Percentiles rank a stretch among this genome's conserved stretches.
These are phyloP conservation scores for Eurosta solidaginis DNA, from an alignment of 1,140 invertebrate species.

Conservation along the genomic window DNA sequence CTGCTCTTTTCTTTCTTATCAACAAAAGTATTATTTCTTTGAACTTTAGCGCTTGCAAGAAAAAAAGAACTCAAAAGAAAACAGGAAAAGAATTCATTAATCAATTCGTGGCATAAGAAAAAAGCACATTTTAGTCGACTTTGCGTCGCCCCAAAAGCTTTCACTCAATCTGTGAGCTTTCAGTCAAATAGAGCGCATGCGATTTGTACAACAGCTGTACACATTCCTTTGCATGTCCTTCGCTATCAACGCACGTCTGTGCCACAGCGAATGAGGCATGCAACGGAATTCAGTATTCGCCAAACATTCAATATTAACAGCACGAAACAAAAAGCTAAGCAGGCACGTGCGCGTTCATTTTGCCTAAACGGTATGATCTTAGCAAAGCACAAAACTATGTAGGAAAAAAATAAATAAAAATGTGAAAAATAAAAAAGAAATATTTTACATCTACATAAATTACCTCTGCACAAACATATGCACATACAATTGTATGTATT, in stretches of 20 bases:
- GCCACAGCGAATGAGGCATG: slow-evolving; percentile 13
- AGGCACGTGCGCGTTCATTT: not conserved
- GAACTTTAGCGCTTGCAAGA: not conserved
- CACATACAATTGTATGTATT: no score
- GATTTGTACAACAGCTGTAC: not conserved
- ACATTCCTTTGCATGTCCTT: slow-evolving; percentile 33
- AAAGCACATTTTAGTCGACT: not conserved
- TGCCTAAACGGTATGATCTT: not conserved
- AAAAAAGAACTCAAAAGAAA: not conserved
- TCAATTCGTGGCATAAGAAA: not conserved
- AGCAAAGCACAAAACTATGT: not conserved
- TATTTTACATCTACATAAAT: no score
- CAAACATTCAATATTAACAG: slow-evolving; percentile 20
- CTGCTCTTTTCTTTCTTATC: no score
- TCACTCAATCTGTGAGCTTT: not conserved
- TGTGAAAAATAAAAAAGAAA: not conserved
- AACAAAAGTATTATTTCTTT: no score
- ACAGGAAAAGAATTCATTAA: not conserved
- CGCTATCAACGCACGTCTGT: not conserved
- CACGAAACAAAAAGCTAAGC: not conserved
- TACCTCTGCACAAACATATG: no score
- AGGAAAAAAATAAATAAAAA: not conserved
- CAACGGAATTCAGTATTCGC: slow-evolving; percentile 19
- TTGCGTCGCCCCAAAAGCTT: not conserved
- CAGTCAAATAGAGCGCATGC: slow-evolving; percentile 18